Evolutionary conservation across 1,140 invertebrate genomes (phyloP).

Genomic region (Papilio dardanus): DNA sequence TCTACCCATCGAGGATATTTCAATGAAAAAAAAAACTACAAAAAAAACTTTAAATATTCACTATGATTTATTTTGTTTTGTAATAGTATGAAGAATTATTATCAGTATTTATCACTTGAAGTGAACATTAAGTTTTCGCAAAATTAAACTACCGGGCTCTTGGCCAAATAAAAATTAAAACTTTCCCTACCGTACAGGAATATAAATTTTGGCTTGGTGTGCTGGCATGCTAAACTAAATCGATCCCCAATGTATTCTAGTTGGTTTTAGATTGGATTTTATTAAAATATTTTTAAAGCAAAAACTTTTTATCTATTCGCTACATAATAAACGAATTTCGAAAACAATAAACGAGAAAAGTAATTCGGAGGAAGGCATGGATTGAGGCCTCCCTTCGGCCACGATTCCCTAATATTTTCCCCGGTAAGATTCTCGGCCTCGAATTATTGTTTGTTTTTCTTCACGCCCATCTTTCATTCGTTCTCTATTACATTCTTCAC

Average conservation of each 20-base stretch:
- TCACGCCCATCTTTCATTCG: slow-evolving; percentile 38
- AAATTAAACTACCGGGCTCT: background rate
- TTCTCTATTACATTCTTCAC: slow-evolving; percentile 54
- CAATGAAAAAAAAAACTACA: background rate
- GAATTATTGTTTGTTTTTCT: slow-evolving; percentile 51
- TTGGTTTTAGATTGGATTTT: background rate
- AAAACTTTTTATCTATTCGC: background rate
- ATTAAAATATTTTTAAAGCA: background rate
- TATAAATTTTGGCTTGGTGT: background rate
- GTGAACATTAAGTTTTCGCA: background rate
- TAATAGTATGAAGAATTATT: background rate
- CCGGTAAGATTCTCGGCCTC: slow-evolving; percentile 39
- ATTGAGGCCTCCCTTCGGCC: slow-evolving; percentile 1
- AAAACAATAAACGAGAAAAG: slow-evolving; percentile 17
- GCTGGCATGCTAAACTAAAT: background rate
- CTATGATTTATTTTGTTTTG: no score
- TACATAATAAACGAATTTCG: slow-evolving; percentile 10
- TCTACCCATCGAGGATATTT: background rate
- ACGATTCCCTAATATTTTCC: slow-evolving; percentile 23
- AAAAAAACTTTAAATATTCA: background rate
- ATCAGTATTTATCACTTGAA: background rate
- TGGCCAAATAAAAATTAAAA: slow-evolving; percentile 16
- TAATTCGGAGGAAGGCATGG: slow-evolving; percentile 22
- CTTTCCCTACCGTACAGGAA: background rate
- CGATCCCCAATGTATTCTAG: background rate